Conservation (phyloP, 2,113 vertebrate genomes). For the Neolamprologus hecqui region DNA sequence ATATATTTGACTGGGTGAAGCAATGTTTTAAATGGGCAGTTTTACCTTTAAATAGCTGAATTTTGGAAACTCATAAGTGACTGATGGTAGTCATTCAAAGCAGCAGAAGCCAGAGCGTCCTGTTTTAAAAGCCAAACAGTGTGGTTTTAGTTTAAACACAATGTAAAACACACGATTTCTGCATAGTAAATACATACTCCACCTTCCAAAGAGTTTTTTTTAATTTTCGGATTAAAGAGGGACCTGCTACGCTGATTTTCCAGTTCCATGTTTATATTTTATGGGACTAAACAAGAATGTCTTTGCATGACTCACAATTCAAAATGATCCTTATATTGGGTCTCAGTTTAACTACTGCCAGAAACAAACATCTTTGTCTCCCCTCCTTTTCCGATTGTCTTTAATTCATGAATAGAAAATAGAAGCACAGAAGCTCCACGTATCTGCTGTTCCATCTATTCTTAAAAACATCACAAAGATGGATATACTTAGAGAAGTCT, state of each 20-base stretch:
- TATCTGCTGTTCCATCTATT: neutral
- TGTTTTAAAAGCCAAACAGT: neutral
- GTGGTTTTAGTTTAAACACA: neutral
- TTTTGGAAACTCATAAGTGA: neutral
- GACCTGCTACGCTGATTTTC: neutral
- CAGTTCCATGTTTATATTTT: neutral
- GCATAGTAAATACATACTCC: neutral
- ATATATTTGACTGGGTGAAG: neutral
- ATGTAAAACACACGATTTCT: neutral
- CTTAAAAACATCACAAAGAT: neutral
- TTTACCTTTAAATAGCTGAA: neutral
- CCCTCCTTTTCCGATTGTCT: neutral
- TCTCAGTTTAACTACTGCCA: neutral
- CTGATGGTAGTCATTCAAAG: neutral
- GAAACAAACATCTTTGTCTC: neutral
- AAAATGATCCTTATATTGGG: neutral
- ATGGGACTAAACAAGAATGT: neutral
- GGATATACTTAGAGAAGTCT: neutral
- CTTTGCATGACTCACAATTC: neutral
- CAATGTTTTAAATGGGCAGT: neutral
- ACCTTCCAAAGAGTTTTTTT: neutral
- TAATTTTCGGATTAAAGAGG: fast-evolving
- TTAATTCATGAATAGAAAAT: neutral
- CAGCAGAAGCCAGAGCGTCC: neutral
- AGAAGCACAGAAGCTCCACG: neutral